Conservation (phyloP, 2,888 invertebrate species). For the Dryocosmus kuriphilus region DNA sequence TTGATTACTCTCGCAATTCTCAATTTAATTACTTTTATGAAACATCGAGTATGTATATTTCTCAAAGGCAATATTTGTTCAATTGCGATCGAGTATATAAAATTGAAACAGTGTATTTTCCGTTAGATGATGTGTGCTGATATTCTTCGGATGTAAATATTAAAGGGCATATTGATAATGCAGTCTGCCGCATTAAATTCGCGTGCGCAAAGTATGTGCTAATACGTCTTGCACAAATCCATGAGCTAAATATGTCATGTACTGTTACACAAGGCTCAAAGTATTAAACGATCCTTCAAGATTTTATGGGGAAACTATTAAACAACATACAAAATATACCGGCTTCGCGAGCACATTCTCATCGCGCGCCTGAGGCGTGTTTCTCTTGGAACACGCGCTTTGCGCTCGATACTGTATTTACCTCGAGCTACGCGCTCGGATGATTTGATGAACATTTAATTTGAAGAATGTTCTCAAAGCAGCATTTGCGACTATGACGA, state of each 20-base stretch:
- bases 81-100: neutral
- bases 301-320: neutral
- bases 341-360: too few relatives aligned
- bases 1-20: neutral
- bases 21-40: neutral
- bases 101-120: neutral
- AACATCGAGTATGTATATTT: neutral
- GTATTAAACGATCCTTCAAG: neutral
- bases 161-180: neutral
- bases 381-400: too few relatives aligned
- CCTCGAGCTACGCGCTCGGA: too few relatives aligned
- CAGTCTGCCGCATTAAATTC: neutral
- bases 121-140: neutral
- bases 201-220: neutral
- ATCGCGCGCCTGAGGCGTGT: too few relatives aligned
- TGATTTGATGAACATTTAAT: too few relatives aligned
- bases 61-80: neutral
- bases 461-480: too few relatives aligned
- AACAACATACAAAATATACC: neutral
- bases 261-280: neutral
- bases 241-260: neutral
- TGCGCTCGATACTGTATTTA: too few relatives aligned
- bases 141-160: neutral
- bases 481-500: too few relatives aligned
- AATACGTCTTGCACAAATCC: neutral